Conservation (phyloP, 2,888 invertebrate genomes). For the Phaedon cochleariae region DNA sequence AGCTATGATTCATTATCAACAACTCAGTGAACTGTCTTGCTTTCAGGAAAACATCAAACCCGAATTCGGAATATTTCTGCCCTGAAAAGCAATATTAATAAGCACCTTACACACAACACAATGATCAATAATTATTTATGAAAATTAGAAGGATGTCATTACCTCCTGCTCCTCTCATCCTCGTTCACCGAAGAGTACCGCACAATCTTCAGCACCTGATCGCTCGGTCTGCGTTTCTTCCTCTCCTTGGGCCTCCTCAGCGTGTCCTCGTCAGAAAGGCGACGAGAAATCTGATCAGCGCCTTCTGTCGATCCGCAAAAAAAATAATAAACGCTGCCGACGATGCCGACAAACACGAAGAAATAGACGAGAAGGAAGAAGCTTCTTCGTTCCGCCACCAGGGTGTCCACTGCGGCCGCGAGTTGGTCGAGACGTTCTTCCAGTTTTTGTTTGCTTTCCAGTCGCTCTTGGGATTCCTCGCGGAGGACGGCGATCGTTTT, state of each 20-base stretch:
- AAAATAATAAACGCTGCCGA: constrained; percentile 65
- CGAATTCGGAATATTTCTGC: too few species aligned
- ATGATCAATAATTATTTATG: too few species aligned
- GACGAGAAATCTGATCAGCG: constrained; percentile 64
- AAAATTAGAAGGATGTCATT: too few species aligned
- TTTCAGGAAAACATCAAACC: too few species aligned
- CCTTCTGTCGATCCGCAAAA: constrained; percentile 53
- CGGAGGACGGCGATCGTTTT: constrained; percentile 78
- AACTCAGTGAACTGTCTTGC: too few species aligned
- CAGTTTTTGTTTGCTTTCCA: constrained; percentile 71
- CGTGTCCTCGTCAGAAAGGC: constrained; percentile 74
- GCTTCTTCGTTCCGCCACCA: constrained; percentile 71
- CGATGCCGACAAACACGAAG: constrained; percentile 63
- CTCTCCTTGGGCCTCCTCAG: constrained; percentile 67
- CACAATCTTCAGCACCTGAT: constrained; percentile 71
- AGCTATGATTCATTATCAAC: too few species aligned
- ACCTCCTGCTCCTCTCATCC: constrained; percentile 29
- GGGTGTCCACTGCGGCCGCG: constrained; percentile 67
- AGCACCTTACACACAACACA: too few species aligned
- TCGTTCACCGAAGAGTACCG: constrained; percentile 41
- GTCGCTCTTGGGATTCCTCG: constrained; percentile 79
- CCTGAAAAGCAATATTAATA: too few species aligned
- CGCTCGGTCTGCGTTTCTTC: constrained; percentile 76
- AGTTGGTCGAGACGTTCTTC: constrained; percentile 72
- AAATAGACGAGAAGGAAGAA: constrained; percentile 71